phyloP scores from a whole-genome alignment of 1,140 invertebrate genomes.

The Bombus picipes region DNA sequence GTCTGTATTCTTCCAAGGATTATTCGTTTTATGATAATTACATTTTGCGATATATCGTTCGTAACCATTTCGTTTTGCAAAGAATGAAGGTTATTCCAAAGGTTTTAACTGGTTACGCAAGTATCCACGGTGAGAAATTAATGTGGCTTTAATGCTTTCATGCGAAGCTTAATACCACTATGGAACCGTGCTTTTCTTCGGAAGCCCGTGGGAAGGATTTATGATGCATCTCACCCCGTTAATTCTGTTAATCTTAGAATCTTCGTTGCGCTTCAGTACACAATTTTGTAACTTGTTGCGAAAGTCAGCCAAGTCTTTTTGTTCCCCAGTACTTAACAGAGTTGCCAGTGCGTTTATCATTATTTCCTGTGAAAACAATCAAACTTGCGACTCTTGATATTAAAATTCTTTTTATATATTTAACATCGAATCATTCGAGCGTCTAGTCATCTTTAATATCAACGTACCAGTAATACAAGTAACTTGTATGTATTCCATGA shows the following conservation, averaged over 20 bases:
- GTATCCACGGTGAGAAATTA: not conserved
- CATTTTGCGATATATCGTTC: not conserved
- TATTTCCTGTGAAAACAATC: not conserved
- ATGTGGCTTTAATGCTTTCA: not conserved
- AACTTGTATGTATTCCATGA: too few species aligned
- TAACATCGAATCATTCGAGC: too few species aligned
- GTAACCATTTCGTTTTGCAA: not conserved
- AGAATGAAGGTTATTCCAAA: not conserved
- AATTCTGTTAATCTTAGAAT: conserved; percentile 28
- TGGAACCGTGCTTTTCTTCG: not conserved
- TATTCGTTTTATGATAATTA: not conserved
- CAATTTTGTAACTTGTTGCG: conserved; percentile 41
- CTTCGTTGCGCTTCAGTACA: conserved; percentile 2
- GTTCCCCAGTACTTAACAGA: not conserved
- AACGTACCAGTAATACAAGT: too few species aligned
- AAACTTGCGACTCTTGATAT: not conserved
- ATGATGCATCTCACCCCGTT: not conserved
- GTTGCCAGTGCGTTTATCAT: conserved; percentile 10
- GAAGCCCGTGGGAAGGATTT: not conserved
- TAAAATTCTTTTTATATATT: not conserved
- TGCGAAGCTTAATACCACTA: not conserved
- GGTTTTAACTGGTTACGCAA: too few species aligned
- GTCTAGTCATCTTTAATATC: too few species aligned
- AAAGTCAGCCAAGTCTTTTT: conserved; percentile 17
- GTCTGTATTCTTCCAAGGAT: not conserved